Evolutionary conservation across 2,113 vertebrate genomes (phyloP).

Genomic region (Pseudopodoces humilis): DNA sequence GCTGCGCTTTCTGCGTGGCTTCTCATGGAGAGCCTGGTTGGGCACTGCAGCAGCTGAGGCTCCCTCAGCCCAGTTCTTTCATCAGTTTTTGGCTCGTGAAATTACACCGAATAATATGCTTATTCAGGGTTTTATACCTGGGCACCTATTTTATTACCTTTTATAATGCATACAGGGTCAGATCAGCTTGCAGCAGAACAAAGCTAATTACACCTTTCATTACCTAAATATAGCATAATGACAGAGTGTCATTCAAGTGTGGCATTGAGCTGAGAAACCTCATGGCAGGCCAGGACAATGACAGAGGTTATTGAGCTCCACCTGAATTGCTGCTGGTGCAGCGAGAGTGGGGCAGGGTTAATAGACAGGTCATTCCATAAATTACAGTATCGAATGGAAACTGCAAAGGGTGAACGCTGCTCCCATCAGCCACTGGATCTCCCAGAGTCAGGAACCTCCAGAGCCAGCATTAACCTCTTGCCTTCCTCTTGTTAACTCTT

Average conservation of each 20-base stretch:
- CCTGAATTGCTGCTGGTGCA: slow-evolving; percentile 34
- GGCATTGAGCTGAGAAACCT: slow-evolving; percentile 75
- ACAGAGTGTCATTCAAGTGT: slow-evolving; percentile 79
- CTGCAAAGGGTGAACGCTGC: not conserved
- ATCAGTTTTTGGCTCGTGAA: slow-evolving; percentile 56
- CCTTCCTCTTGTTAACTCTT: not conserved
- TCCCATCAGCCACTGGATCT: slow-evolving; percentile 1
- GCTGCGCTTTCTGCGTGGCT: not conserved
- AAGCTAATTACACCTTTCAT: slow-evolving; percentile 81
- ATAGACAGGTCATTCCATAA: slow-evolving; percentile 47
- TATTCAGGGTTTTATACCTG: slow-evolving; percentile 75
- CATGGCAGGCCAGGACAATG: slow-evolving; percentile 72
- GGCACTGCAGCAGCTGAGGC: slow-evolving; percentile 48
- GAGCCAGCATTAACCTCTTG: not conserved
- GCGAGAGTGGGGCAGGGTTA: not conserved
- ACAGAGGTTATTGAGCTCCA: slow-evolving; percentile 63
- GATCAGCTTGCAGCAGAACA: slow-evolving; percentile 78
- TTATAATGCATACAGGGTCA: slow-evolving; percentile 65
- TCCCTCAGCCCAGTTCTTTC: slow-evolving; percentile 55
- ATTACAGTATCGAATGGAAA: slow-evolving; percentile 51
- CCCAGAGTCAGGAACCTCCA: not conserved
- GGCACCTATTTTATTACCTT: slow-evolving; percentile 79
- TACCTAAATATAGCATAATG: slow-evolving; percentile 81
- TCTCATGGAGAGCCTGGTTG: slow-evolving; percentile 26
- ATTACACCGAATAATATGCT: slow-evolving; percentile 69